Conservation (phyloP, 1,140 invertebrate genomes). For the Acromyrmex charruanus region DNA sequence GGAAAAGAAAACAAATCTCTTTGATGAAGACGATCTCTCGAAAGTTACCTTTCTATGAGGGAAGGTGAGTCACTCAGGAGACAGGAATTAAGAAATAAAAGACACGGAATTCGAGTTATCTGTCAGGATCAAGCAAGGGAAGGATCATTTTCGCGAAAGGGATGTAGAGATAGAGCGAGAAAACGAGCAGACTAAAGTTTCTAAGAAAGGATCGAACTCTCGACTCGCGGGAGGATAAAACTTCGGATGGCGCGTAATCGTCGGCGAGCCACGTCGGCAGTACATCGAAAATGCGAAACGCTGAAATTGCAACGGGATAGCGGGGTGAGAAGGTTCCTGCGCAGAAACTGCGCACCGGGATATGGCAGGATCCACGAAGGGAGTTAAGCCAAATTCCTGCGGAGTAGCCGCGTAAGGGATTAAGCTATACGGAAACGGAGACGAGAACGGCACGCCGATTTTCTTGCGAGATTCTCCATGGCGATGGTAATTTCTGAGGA, state of each 20-base stretch:
- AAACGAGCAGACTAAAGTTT: slow-evolving; percentile 32
- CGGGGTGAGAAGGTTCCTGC: background rate
- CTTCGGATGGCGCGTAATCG: background rate
- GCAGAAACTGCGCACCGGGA: background rate
- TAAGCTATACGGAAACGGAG: slow-evolving; percentile 11
- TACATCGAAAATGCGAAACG: slow-evolving; percentile 31
- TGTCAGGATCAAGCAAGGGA: slow-evolving; percentile 4
- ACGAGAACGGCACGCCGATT: background rate
- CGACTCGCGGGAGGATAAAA: slow-evolving; percentile 11
- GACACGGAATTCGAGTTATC: background rate
- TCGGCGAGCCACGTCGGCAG: background rate
- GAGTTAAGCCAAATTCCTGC: slow-evolving; percentile 12
- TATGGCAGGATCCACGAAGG: background rate
- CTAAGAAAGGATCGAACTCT: slow-evolving; percentile 28
- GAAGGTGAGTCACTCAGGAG: background rate
- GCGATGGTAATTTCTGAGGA: background rate
- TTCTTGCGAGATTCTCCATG: background rate
- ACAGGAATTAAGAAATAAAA: slow-evolving; percentile 19
- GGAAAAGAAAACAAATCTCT: background rate
- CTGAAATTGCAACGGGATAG: slow-evolving; percentile 6
- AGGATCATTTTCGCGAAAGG: slow-evolving; percentile 9
- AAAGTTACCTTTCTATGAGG: background rate
- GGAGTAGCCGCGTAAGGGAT: background rate
- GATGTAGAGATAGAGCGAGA: background rate
- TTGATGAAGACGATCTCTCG: background rate